Conservation (phyloP, 2,113 vertebrate genomes). For the Cynocephalus volans region DNA sequence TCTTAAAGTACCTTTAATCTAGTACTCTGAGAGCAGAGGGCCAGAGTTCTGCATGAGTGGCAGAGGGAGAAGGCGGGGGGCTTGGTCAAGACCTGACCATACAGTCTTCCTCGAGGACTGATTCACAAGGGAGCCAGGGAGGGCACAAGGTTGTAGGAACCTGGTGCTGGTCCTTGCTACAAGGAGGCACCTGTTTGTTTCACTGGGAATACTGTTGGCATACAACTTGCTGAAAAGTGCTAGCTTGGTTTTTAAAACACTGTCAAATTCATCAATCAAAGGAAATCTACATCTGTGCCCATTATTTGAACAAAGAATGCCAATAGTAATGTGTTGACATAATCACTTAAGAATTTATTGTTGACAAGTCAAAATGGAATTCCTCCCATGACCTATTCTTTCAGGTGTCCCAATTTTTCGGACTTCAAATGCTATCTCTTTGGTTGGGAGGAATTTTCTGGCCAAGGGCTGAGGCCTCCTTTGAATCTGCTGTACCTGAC, state of each 20-base stretch:
- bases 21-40: not conserved
- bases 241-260: not conserved
- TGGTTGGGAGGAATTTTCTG: not conserved
- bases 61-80: not conserved
- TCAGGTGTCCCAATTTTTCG: not conserved
- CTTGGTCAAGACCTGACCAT: not conserved
- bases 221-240: not conserved
- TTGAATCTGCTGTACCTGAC: not conserved
- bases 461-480: not conserved
- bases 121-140: not conserved
- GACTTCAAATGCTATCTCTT: not conserved
- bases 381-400: not conserved
- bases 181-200: not conserved
- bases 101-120: not conserved
- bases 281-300: not conserved
- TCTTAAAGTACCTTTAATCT: not conserved
- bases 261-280: not conserved
- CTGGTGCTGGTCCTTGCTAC: not conserved
- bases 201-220: not conserved
- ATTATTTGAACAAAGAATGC: not conserved
- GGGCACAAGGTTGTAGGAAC: not conserved
- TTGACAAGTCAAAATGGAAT: not conserved
- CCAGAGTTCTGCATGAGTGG: rapidly evolving
- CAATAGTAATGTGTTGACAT: not conserved
- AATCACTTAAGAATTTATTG: not conserved